These are phyloP conservation scores for Plodia interpunctella DNA, from an alignment of 1,140 invertebrate genomes.

Conservation along the genomic window DNA sequence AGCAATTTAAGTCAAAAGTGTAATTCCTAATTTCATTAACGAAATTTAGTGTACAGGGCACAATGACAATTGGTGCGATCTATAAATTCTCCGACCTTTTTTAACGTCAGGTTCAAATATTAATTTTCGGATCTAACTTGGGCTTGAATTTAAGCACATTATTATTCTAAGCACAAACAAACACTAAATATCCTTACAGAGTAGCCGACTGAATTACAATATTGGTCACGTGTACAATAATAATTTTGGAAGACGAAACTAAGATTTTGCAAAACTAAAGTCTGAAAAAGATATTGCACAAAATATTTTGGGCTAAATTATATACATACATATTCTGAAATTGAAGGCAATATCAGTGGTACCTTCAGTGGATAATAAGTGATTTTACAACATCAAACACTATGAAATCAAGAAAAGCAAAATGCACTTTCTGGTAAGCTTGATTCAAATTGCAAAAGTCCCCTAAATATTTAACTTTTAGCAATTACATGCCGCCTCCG, in stretches of 20 bases:
- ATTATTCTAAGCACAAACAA: no score
- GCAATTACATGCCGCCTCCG: background rate
- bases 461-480: background rate
- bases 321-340: slow-evolving; percentile 12
- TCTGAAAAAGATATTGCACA: slow-evolving; percentile 30
- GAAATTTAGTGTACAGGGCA: no score
- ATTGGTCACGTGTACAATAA: slow-evolving; percentile 7
- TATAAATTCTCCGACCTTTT: no score
- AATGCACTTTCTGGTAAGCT: slow-evolving; percentile 5
- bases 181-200: background rate
- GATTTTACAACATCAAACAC: background rate
- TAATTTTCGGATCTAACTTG: no score
- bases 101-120: no score
- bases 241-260: slow-evolving; percentile 25
- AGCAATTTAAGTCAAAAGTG: background rate
- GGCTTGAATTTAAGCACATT: no score
- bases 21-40: no score
- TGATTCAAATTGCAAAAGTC: background rate
- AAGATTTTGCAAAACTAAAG: slow-evolving; percentile 8
- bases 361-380: background rate
- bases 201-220: background rate
- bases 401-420: background rate
- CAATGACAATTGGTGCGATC: no score
- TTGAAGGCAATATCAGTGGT: background rate
- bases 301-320: slow-evolving; percentile 21